Conservation (phyloP, 2,797 vertebrate genomes). For the Novumbra hubbsi region DNA sequence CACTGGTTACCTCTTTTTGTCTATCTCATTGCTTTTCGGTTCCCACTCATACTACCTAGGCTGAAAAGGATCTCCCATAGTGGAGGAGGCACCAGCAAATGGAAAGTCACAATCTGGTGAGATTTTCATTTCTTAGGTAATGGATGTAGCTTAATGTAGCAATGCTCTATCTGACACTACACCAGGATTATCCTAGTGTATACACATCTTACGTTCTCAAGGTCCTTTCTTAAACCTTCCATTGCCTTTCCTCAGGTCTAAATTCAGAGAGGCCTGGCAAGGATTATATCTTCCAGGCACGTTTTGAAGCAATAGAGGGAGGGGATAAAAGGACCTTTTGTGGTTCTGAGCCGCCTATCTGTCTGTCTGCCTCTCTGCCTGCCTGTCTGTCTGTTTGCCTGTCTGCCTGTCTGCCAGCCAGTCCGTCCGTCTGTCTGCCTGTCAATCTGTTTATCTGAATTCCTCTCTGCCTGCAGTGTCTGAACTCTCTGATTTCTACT, state of each 20-base stretch:
- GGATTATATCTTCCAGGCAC: slow-evolving; percentile 53
- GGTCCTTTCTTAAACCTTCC: slow-evolving; percentile 23
- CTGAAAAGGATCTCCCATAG: not conserved
- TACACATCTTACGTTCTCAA: slow-evolving; percentile 1
- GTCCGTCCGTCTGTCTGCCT: not conserved
- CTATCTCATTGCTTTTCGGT: not conserved
- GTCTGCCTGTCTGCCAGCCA: slow-evolving; percentile 26
- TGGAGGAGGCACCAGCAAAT: not conserved
- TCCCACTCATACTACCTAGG: not conserved
- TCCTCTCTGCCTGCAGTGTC: slow-evolving; percentile 8
- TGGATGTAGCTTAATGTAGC: not conserved
- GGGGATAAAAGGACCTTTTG: slow-evolving; percentile 54
- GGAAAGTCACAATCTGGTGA: not conserved
- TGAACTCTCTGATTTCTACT: slow-evolving; percentile 33
- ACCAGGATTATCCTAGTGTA: slow-evolving; percentile 5
- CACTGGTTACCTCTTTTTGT: slow-evolving; percentile 2
- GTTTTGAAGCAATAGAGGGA: slow-evolving; percentile 24
- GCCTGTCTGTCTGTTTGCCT: slow-evolving; percentile 10
- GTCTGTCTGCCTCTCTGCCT: slow-evolving; percentile 20
- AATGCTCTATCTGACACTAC: slow-evolving; percentile 5
- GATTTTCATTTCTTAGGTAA: not conserved
- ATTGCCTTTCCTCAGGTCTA: slow-evolving; percentile 28
- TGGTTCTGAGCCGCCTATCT: slow-evolving; percentile 36
- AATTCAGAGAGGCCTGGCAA: slow-evolving; percentile 30
- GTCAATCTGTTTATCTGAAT: not conserved